Conservation (phyloP, 2,113 vertebrate species). For the Megaceryle maxima region DNA sequence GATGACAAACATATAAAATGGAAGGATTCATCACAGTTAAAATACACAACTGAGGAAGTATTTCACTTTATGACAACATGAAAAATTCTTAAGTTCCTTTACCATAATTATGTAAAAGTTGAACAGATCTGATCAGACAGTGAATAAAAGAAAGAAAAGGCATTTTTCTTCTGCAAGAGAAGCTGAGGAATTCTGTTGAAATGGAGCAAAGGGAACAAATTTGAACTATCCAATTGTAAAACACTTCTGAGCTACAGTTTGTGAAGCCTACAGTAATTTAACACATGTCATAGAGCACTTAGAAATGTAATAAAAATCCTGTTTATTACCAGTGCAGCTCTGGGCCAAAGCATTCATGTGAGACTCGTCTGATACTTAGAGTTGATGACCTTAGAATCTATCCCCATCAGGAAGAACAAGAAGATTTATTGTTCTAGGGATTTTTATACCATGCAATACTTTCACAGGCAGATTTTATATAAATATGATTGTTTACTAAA, state of each 20-base stretch:
- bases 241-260: slow-evolving; percentile 39
- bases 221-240: slow-evolving; percentile 11
- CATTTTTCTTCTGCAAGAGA: not conserved
- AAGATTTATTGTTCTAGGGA: slow-evolving; percentile 52
- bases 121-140: not conserved
- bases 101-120: not conserved
- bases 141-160: not conserved
- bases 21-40: not conserved
- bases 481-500: slow-evolving; percentile 44
- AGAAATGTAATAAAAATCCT: slow-evolving; percentile 62
- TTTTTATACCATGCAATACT: slow-evolving; percentile 25
- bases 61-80: not conserved
- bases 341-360: slow-evolving; percentile 49
- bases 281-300: slow-evolving; percentile 47
- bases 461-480: slow-evolving; percentile 20
- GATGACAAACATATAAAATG: not conserved
- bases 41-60: not conserved
- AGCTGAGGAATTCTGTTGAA: not conserved
- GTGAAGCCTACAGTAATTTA: slow-evolving; percentile 54
- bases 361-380: slow-evolving; percentile 34
- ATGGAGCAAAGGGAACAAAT: not conserved
- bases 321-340: slow-evolving; percentile 49
- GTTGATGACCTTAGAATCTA: slow-evolving; percentile 46
- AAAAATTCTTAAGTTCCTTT: not conserved
- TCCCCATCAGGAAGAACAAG: slow-evolving; percentile 47